These are phyloP conservation scores for Eulithis prunata DNA, from an alignment of 2,888 invertebrate genomes.

Conservation along the genomic window DNA sequence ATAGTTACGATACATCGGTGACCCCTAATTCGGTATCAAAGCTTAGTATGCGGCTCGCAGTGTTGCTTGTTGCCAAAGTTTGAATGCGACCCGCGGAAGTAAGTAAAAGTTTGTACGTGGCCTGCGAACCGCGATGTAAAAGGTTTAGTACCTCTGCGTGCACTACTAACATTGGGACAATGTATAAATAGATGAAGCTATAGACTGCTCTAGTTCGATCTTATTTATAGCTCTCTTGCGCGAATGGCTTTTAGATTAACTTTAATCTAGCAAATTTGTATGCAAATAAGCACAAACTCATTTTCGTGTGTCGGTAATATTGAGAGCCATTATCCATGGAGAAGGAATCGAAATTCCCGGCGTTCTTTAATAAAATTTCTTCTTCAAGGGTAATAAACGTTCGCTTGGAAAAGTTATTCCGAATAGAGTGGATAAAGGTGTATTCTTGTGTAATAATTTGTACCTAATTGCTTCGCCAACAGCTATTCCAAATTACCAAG, in stretches of 20 bases:
- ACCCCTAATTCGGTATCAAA: slow-evolving; percentile 18
- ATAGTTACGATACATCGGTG: slow-evolving; percentile 6
- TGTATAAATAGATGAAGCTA: slow-evolving; percentile 39
- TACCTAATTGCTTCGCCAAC: slow-evolving; percentile 11
- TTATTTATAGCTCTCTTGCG: slow-evolving; percentile 29
- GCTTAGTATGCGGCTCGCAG: slow-evolving; percentile 18
- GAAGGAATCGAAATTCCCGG: slow-evolving; percentile 12
- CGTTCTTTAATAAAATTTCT: slow-evolving; percentile 22
- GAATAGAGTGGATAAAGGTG: slow-evolving; percentile 13
- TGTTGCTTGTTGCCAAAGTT: slow-evolving; percentile 16
- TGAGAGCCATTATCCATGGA: slow-evolving; percentile 17
- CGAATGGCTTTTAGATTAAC: slow-evolving; percentile 36
- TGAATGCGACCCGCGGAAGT: slow-evolving; percentile 14
- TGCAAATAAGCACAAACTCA: slow-evolving; percentile 33
- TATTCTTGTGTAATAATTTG: slow-evolving; percentile 19
- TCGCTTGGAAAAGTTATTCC: slow-evolving; percentile 21
- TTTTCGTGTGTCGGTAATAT: slow-evolving; percentile 25
- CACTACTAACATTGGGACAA: slow-evolving; percentile 28
- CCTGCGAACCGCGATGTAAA: slow-evolving; percentile 10
- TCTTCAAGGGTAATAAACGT: slow-evolving; percentile 22
- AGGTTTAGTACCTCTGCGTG: slow-evolving; percentile 18
- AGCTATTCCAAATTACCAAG: neutral
- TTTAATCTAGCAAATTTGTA: slow-evolving; percentile 23
- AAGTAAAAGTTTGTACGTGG: slow-evolving; percentile 11
- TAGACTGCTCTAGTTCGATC: slow-evolving; percentile 29